Base-by-base conservation (phyloP, 2,113 vertebrate genomes). In the Oryzias celebensis region DNA sequence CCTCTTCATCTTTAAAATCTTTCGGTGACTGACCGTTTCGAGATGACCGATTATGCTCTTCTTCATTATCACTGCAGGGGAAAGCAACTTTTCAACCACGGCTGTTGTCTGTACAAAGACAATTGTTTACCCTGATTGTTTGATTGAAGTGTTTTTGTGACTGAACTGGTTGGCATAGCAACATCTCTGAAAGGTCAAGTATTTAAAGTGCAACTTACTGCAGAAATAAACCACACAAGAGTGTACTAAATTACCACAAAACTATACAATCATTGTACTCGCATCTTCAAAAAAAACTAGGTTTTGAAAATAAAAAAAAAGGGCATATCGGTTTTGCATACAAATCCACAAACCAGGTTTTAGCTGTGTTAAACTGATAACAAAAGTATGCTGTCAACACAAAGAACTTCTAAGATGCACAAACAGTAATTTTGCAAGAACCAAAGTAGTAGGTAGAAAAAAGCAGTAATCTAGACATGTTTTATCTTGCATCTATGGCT, bases 1-100 rank as follows among this genome's bases (percentile, higher is more conserved):
- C 96, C 67, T 98, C 96, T 76, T 97, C 95, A 69, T 99, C 96
- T 93, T 96, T 98, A 81, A 97, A 99, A 78, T 97, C 96, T 81
- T 92, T 93, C 77, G 91, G 92, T 43, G 84, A 47, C 58, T 88
- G 81, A 14, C 92, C 91, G 82, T 95, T 94, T 82, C 93, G 91
- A 8, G 93, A 90, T 26, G 92, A 90, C 48, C 90, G 91, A 66
- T 94, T 87, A 4, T 82, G 61, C 7, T 93, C 88, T 92, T 93
- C 96, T 65, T 98, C 96, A 0, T 92, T 91, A 86, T 98, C 97
- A 78, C 97, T 99, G 83, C 77, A n/a, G 69, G 84, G 10, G 75
- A 71, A 61, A 36, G 36, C 17, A 8, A 3, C 0, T 7, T 6
- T 2, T 53, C 2, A 52, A 52, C 5, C 31, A 22, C 2, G 0